Base-by-base conservation (phyloP, 2,888 invertebrate species). In the Anodontia alba region DNA sequence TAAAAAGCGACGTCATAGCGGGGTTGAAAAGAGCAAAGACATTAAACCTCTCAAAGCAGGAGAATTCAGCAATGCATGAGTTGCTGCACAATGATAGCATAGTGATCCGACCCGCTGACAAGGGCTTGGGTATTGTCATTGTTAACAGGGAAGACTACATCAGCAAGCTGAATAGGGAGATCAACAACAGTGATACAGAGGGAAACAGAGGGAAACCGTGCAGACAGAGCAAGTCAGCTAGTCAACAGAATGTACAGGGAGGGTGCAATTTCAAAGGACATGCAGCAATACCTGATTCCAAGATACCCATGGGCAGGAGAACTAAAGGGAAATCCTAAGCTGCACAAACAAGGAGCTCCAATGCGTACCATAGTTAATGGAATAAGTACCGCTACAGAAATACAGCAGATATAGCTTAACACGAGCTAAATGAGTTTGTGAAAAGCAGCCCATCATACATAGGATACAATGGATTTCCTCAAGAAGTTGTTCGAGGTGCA, bases 271-370 rank as follows among this genome's bases (percentile, higher is more conserved):
- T 26, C 62, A 20, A 54, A 49, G 3, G 36, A 71, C 1, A 20
- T 73, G n/a, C 31, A 68, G 67, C 38, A 73, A 1, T 78, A 77
- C n/a, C 38, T 78, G 8, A 72, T 67, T 26, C 66, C 73, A 7
- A 67, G 38, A 54, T 68, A 73, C n/a, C 20, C 51, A 7, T 15
- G 23, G 23, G 10, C 51, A 10, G 78, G 72, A 23, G 67, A 49
- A 42, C 33, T 78, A 8, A 77, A 78, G 26, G 73, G 78, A 1
- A 78, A 72, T 43, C 78, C 73, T 0, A 78, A 78, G 29, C 31
- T 78, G 17, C 72, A 78, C 26, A 77, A 72, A 46, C 26, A 29
- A 31, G 38, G 38, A 7, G 29, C 46, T 12, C 72, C 77, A 10
- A 49, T 26, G 17, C 31, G 67, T 51, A 68, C 38, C 8, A 73